These are phyloP conservation scores for Thinocorus orbignyianus DNA, from an alignment of 2,113 vertebrate genomes.

Conservation along the genomic window DNA sequence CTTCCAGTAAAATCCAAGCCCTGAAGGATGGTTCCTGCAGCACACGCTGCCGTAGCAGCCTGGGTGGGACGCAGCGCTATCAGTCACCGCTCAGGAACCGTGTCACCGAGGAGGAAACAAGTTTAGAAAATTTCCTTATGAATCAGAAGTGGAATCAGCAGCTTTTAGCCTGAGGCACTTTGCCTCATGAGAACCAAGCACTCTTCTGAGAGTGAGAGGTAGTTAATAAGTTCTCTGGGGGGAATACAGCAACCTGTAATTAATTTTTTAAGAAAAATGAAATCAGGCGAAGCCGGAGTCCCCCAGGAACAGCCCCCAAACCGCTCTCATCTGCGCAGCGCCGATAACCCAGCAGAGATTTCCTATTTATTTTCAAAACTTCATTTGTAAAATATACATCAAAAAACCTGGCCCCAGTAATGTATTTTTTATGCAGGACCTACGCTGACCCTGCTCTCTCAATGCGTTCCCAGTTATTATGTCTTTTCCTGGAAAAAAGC, in stretches of 20 bases:
- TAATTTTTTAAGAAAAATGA: conserved; percentile 51
- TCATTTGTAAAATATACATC: conserved; percentile 10
- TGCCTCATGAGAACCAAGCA: background rate
- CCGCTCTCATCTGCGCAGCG: background rate
- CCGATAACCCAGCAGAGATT: background rate
- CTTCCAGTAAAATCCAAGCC: background rate
- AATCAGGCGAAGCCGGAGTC: background rate
- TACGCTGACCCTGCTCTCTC: background rate
- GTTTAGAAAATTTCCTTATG: background rate
- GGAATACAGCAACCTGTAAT: conserved; percentile 46
- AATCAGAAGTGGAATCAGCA: conserved; percentile 37
- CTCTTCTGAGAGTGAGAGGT: conserved; percentile 39
- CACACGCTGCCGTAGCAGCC: background rate
- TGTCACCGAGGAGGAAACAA: background rate
- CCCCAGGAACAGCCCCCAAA: background rate
- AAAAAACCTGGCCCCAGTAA: background rate
- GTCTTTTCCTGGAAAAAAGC: background rate
- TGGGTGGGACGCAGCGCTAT: background rate
- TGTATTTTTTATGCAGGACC: conserved; percentile 6
- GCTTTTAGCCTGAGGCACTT: conserved; percentile 31
- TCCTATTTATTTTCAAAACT: conserved; percentile 19
- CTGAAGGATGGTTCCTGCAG: background rate
- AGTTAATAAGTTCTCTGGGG: conserved; percentile 46
- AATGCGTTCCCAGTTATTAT: conserved; percentile 1
- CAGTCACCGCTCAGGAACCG: background rate